These are phyloP conservation scores for Sebastes iracundus DNA, from an alignment of 2,797 vertebrate genomes.

Conservation along the genomic window DNA sequence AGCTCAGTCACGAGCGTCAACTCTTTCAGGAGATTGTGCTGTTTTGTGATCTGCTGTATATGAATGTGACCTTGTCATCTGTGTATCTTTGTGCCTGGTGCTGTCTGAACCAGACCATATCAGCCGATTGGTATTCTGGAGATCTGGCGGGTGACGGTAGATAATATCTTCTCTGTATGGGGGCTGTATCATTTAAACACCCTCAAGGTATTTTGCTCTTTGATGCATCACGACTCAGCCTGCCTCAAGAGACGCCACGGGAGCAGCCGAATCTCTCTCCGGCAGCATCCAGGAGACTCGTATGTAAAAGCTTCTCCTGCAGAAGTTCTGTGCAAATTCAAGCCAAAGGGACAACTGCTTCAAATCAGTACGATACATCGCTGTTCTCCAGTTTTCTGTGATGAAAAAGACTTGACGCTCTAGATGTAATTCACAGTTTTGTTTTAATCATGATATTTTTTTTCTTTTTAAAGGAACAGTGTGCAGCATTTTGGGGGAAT, in stretches of 20 bases:
- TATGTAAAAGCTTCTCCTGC: conserved; percentile 26
- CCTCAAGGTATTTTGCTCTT: conserved; percentile 26
- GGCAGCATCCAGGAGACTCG: conserved; percentile 30
- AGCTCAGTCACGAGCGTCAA: conserved; percentile 35
- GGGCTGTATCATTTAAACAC: conserved; percentile 32
- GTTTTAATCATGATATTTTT: neutral
- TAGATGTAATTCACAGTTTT: conserved; percentile 12
- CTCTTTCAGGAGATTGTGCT: conserved; percentile 45
- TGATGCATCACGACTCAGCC: conserved; percentile 48
- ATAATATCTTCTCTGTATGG: conserved; percentile 20
- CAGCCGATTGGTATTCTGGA: conserved; percentile 32
- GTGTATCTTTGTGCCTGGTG: conserved; percentile 60
- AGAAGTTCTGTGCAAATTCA: conserved; percentile 41
- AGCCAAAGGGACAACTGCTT: conserved; percentile 59
- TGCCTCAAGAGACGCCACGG: conserved; percentile 46
- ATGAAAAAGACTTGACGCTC: neutral
- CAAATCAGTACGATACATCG: conserved; percentile 11
- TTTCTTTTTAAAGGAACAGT: neutral
- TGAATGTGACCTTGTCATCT: conserved; percentile 66
- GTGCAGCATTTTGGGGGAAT: too few relatives aligned
- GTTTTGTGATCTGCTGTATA: conserved; percentile 57
- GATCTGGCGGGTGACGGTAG: conserved; percentile 20
- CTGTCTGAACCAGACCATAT: conserved; percentile 58
- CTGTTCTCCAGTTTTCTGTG: conserved; percentile 8
- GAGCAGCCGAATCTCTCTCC: conserved; percentile 11